A percentile compares a stretch with the other conserved stretches of the same genome.
Evolutionary conservation across 1,140 invertebrate species (phyloP).

Genomic region (Drosophila parvula): DNA sequence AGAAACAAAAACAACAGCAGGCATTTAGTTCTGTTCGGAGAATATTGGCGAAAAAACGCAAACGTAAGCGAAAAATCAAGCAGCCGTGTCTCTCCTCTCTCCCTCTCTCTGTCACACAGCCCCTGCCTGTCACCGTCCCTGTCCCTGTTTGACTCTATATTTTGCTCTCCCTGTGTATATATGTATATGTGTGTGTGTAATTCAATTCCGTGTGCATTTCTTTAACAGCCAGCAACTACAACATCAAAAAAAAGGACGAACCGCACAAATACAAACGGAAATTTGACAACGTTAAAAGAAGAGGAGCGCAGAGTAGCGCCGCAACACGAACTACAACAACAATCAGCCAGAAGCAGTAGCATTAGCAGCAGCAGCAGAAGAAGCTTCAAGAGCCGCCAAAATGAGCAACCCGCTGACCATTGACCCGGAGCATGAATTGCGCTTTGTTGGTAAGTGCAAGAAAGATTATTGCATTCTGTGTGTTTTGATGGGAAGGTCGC

Average conservation of each 20-base stretch:
- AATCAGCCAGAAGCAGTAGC: slow-evolving; percentile 13
- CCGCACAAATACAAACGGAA: slow-evolving; percentile 29
- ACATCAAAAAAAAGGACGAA: slow-evolving; percentile 32
- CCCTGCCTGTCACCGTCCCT: not conserved
- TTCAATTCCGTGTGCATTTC: slow-evolving; percentile 47
- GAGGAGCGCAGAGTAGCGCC: slow-evolving; percentile 15
- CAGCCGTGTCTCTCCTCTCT: slow-evolving; percentile 18
- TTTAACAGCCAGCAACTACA: slow-evolving; percentile 37
- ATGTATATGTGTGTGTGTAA: slow-evolving; percentile 14
- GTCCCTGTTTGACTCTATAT: slow-evolving; percentile 3
- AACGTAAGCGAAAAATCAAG: slow-evolving; percentile 53
- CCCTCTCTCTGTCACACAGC: slow-evolving; percentile 5
- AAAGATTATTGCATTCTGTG: slow-evolving; percentile 19
- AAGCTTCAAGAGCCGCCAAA: slow-evolving; percentile 32
- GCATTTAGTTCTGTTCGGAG: slow-evolving; percentile 10
- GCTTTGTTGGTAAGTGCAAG: slow-evolving; percentile 75
- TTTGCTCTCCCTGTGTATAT: slow-evolving; percentile 5
- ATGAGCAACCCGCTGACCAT: slow-evolving; percentile 73
- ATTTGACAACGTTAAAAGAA: slow-evolving; percentile 14
- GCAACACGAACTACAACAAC: slow-evolving; percentile 27
- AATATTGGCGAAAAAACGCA: slow-evolving; percentile 31
- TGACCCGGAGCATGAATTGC: slow-evolving; percentile 78
- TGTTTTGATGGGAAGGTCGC: slow-evolving; percentile 30
- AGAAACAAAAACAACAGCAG: slow-evolving; percentile 28
- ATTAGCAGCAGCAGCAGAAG: slow-evolving; percentile 14